Conservation (phyloP, 2,888 invertebrate genomes). For the Pachliopta kotzebuea region DNA sequence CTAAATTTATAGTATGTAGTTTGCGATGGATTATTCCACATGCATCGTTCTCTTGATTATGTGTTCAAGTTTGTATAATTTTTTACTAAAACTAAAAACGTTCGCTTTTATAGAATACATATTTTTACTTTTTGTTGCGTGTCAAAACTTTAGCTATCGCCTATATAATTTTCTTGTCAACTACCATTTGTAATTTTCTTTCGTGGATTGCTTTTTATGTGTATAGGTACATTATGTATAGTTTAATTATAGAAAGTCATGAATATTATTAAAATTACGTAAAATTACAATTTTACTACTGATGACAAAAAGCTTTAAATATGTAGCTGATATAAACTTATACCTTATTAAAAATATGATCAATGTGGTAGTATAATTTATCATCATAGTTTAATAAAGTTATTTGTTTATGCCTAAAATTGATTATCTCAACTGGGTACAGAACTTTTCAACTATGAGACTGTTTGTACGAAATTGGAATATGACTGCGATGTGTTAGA, state of each 20-base stretch:
- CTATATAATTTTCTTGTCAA: conserved; percentile 59
- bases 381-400: too few species aligned
- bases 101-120: conserved; percentile 38
- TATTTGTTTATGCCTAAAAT: too few species aligned
- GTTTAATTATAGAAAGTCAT: too few species aligned
- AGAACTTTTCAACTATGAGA: too few species aligned
- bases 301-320: too few species aligned
- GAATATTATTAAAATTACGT: too few species aligned
- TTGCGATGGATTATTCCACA: conserved; percentile 56
- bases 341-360: too few species aligned
- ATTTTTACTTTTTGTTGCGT: conserved; percentile 47
- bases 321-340: too few species aligned
- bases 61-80: conserved; percentile 61
- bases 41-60: conserved; percentile 60
- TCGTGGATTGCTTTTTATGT: conserved; percentile 33
- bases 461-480: too few species aligned
- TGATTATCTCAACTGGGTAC: too few species aligned
- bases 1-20: conserved; percentile 30
- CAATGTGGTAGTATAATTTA: too few species aligned
- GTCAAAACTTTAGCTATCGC: conserved; percentile 47
- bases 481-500: background rate
- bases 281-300: too few species aligned
- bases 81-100: conserved; percentile 9
- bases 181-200: conserved; percentile 43
- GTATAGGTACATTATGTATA: conserved; percentile 17